Evolutionary conservation across 2,797 vertebrate genomes (phyloP), one percentile per base, ranked within the genome.

Genomic region (Helostoma temminkii): DNA sequence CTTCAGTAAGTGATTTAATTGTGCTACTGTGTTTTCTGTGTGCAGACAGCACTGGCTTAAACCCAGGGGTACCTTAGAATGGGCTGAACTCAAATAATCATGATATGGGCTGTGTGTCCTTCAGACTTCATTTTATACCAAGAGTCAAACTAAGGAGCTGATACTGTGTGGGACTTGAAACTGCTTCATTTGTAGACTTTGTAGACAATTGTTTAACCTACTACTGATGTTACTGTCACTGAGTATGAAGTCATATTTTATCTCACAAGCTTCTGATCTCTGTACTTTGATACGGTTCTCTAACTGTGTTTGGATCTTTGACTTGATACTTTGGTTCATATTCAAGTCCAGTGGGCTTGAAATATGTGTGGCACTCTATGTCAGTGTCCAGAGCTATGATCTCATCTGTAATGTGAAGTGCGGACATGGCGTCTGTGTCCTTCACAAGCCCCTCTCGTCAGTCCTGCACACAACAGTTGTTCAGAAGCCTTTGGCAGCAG

Each of bases 361-460:
- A 52, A 26, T 79, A 57, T 69, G 46, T 42, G 50, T 43, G 66
- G 53, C 64, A 24, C 64, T 63, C 63, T 58, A 1, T 65, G 14
- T 75, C 43, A 14, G 69, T n/a, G 61, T 46, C 47, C 55, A 21
- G 60, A 21, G 45, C 48, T n/a, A 66, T 88, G 83, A 88, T 32
- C 81, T 89, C 88, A 91, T 87, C 61, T 65, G 78, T 78, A 80
- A 88, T 74, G 43, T 81, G 83, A 88, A 80, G 84, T 82, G 73
- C 76, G 84, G 74, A 74, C 76, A 90, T 82, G 81, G 81, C 49
- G 59, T 50, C 77, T 36, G 69, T 87, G 87, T 78, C 87, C 88
- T 87, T 86, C 84, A 83, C 28, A 69, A 1, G 25, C 39, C 50
- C 57, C 49, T 43, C 4, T 7, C 53, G 36, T 43, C 63, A 18